These are phyloP conservation scores for Hucho hucho DNA, from an alignment of 2,113 vertebrate genomes.

Conservation along the genomic window DNA sequence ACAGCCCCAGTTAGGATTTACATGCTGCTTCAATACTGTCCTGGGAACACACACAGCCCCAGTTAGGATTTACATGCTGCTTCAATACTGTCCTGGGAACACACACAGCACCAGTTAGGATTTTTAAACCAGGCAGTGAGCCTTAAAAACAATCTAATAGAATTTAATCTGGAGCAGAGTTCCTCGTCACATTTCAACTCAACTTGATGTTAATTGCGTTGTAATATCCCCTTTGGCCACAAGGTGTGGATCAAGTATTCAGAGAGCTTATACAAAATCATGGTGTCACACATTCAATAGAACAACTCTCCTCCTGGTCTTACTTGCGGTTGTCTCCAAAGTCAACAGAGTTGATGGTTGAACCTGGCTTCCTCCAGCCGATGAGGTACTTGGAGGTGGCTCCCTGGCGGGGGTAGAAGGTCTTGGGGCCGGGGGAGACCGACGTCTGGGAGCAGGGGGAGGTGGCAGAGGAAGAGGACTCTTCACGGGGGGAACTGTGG, in stretches of 20 bases:
- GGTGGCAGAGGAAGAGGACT: slow-evolving; percentile 81
- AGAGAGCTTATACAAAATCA: neutral
- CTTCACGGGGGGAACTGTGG: slow-evolving; percentile 91
- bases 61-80: too few species aligned
- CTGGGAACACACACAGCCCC: too few species aligned
- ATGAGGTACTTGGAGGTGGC: slow-evolving; percentile 99
- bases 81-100: too few species aligned
- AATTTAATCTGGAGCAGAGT: too few species aligned
- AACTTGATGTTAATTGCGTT: too few species aligned
- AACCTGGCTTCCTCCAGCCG: slow-evolving; percentile 98
- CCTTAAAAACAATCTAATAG: too few species aligned
- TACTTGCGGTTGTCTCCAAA: slow-evolving; percentile 99
- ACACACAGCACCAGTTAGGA: too few species aligned
- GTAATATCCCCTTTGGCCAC: slow-evolving; percentile 49
- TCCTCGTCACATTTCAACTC: too few species aligned
- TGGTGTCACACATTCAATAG: neutral
- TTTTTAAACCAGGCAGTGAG: too few species aligned
- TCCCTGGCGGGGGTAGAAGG: slow-evolving; percentile 97
- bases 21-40: too few species aligned
- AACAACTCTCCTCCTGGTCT: slow-evolving; percentile 47
- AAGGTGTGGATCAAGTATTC: slow-evolving; percentile 48
- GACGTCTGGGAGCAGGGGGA: slow-evolving; percentile 87
- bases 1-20: too few species aligned
- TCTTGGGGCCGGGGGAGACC: slow-evolving; percentile 88
- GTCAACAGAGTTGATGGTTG: slow-evolving; percentile 98